phyloP scores from a whole-genome alignment of 2,888 invertebrate genomes.

The Scaptomyza caliginosa region DNA sequence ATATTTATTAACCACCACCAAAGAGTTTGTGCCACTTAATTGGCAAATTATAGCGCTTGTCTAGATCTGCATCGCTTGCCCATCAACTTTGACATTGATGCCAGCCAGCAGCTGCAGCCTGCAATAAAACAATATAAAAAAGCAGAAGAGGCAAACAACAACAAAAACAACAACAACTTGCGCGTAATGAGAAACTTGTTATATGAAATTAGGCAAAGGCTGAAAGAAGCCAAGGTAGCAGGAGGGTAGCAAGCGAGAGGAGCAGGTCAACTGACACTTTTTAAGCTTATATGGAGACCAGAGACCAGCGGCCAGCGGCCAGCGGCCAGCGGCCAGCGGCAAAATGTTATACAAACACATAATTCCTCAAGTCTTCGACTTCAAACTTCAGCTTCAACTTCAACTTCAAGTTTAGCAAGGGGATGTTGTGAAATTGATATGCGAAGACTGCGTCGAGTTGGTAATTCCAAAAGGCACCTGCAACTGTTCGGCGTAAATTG shows the following conservation, averaged over 20 bases:
- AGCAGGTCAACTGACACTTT: constrained; percentile 24
- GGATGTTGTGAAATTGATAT: constrained; percentile 57
- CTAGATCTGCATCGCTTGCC: constrained; percentile 64
- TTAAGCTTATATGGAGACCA: constrained; percentile 37
- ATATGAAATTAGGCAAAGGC: constrained; percentile 67
- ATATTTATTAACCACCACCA: not conserved
- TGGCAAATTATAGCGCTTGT: constrained; percentile 76
- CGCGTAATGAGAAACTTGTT: constrained; percentile 74
- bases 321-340: too few relatives aligned
- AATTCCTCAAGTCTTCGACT: constrained; percentile 62
- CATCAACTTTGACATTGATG: constrained; percentile 78
- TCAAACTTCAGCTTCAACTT: not conserved
- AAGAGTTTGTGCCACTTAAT: constrained; percentile 61
- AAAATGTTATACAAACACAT: constrained; percentile 65
- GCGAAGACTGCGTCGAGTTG: constrained; percentile 37
- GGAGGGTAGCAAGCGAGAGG: not conserved
- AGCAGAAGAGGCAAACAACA: not conserved
- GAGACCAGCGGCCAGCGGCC: too few relatives aligned
- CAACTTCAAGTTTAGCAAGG: constrained; percentile 6
- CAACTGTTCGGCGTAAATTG: constrained; percentile 70
- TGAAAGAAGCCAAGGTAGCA: not conserved
- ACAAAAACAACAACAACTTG: constrained; percentile 28
- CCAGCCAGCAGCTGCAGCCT: constrained; percentile 66
- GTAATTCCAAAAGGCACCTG: constrained; percentile 64
- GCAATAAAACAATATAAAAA: constrained; percentile 4